Evolutionary conservation across 1,140 invertebrate species (phyloP).

Genomic region (Drosophila elegans): DNA sequence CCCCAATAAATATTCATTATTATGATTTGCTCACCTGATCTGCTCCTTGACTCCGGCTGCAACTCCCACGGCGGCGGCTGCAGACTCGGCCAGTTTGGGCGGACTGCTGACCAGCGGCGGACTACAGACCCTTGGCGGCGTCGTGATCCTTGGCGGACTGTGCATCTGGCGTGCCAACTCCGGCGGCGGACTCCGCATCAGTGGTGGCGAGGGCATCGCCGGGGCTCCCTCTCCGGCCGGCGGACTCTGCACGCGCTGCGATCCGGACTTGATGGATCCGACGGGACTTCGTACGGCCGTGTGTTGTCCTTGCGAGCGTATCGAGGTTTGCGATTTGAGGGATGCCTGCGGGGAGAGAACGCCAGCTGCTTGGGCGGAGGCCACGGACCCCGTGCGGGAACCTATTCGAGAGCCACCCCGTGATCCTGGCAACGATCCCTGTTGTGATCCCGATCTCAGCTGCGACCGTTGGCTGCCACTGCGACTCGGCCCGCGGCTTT

Average conservation of each 20-base stretch:
- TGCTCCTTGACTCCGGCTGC: constrained; percentile 28
- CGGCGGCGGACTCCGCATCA: constrained; percentile 70
- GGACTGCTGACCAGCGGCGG: constrained; percentile 79
- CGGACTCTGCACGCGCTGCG: constrained; percentile 71
- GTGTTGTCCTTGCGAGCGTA: constrained; percentile 32
- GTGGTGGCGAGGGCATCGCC: constrained; percentile 77
- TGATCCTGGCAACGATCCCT: constrained; percentile 33
- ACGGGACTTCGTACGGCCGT: constrained; percentile 39
- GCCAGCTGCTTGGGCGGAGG: constrained; percentile 27
- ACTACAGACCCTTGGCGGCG: constrained; percentile 77
- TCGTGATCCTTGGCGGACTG: constrained; percentile 78
- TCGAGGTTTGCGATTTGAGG: constrained; percentile 56
- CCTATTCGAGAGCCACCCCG: constrained; percentile 38
- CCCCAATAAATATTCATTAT: too few relatives aligned
- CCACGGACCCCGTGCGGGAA: constrained; percentile 60
- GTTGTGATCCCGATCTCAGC: constrained; percentile 13
- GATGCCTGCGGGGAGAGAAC: constrained; percentile 65
- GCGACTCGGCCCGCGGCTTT: constrained; percentile 71
- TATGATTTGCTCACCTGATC: constrained; percentile 25
- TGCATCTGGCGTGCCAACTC: constrained; percentile 71
- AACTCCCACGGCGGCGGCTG: constrained; percentile 39
- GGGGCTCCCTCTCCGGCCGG: constrained; percentile 71
- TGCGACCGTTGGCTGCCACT: constrained; percentile 67
- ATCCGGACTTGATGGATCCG: constrained; percentile 64
- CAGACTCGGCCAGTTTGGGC: constrained; percentile 67